phyloP scores from a whole-genome alignment of 37 sponge, comb jelly and placozoan genomes.

The Aplysina aerophoba region DNA sequence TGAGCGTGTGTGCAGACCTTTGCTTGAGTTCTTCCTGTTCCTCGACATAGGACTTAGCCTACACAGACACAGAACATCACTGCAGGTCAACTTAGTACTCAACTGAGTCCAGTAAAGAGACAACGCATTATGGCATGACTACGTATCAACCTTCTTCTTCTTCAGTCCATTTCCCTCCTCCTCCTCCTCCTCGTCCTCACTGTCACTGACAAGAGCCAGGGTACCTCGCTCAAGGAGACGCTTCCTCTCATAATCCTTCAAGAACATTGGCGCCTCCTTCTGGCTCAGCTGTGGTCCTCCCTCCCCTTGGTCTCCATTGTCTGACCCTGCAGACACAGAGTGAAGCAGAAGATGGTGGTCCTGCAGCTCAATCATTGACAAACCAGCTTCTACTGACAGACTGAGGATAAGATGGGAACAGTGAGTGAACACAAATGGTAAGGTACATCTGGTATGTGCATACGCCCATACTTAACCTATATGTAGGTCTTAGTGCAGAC shows the following conservation, averaged over 20 bases:
- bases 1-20: conserved; percentile 18
- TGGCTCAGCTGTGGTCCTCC: not conserved
- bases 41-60: conserved; percentile 52
- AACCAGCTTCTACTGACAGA: too few relatives aligned
- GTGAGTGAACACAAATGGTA: too few relatives aligned
- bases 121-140: not conserved
- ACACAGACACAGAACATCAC: not conserved
- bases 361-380: too few relatives aligned
- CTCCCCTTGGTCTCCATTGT: not conserved
- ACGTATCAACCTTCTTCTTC: conserved; percentile 18
- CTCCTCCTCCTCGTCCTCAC: conserved; percentile 59
- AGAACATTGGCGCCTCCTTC: conserved; percentile 65
- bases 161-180: not conserved
- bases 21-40: conserved; percentile 75
- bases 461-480: too few relatives aligned
- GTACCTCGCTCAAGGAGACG: conserved; percentile 77
- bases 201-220: conserved; percentile 51
- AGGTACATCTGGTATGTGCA: too few relatives aligned
- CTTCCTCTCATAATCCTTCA: conserved; percentile 93
- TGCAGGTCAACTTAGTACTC: conserved; percentile 34
- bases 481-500: too few relatives aligned
- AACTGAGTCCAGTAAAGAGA: not conserved
- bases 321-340: not conserved
- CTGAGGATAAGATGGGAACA: too few relatives aligned
- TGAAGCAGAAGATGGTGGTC: not conserved